A percentile compares a stretch with the other conserved stretches of the same genome.
Evolutionary conservation across 2,888 invertebrate genomes (phyloP).

Genomic region (Hypomecis punctinalis): DNA sequence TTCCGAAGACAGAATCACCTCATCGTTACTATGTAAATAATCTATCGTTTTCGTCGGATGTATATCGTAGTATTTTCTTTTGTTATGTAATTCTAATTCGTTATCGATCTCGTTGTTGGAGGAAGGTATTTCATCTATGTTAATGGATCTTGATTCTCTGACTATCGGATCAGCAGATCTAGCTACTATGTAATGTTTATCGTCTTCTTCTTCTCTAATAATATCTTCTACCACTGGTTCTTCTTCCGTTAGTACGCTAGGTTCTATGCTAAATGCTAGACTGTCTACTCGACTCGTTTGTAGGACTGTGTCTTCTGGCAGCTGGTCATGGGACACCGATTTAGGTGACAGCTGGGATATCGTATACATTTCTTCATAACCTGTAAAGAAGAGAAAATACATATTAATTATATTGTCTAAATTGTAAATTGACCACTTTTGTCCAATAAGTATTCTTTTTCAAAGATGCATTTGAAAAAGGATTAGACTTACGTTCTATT

Average conservation of each 20-base stretch:
- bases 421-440: neutral
- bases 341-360: constrained; percentile 90
- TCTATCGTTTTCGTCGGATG: constrained; percentile 83
- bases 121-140: constrained; percentile 79
- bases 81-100: constrained; percentile 81
- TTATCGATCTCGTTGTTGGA: constrained; percentile 86
- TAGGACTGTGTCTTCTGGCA: constrained; percentile 56
- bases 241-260: constrained; percentile 63
- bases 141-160: constrained; percentile 81
- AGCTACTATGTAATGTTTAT: constrained; percentile 73
- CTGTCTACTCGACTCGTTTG: constrained; percentile 69
- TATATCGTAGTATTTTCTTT: constrained; percentile 81
- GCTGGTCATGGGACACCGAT: constrained; percentile 71
- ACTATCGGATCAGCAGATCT: constrained; percentile 82
- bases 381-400: constrained; percentile 61
- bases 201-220: constrained; percentile 58
- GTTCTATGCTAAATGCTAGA: constrained; percentile 72
- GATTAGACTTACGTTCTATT: too few species aligned
- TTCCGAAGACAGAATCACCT: constrained; percentile 69
- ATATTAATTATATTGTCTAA: neutral
- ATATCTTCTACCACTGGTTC: constrained; percentile 46
- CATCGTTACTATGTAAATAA: constrained; percentile 66
- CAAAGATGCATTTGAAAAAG: too few species aligned
- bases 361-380: constrained; percentile 82
- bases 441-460: too few species aligned